Evolutionary conservation across 2,113 vertebrate genomes (phyloP), one percentile per base, ranked within the genome.

Genomic region (Hippocampus abdominalis): DNA sequence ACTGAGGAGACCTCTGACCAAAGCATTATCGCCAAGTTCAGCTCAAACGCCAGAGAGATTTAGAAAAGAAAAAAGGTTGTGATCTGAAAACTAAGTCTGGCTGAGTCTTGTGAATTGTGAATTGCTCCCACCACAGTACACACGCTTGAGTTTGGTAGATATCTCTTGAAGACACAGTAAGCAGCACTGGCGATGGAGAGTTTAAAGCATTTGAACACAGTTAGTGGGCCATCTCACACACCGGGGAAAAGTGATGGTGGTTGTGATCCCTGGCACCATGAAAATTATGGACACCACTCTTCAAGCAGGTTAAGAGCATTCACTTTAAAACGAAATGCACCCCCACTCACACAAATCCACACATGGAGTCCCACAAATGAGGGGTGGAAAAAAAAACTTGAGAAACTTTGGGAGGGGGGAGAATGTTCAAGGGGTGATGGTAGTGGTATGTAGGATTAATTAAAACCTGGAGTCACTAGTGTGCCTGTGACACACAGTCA

Each of bases 401-500:
- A 69, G 49, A 54, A 82, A 81, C 68, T 81, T 86, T 72, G 46
- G 68, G 72, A 78, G 77, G 78, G 75, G 81, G 84, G 36, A 20
- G 57, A 69, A 69, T 79, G 75, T 78, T 72, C 80, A 78, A 36
- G 40, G 71, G 60, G 64, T 65, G 77, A 49, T 49, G 46, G 46
- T 18, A 49, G 46, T 49, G 84, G 77, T 78, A 75, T 71, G 73
- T 74, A 78, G 80, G 85, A 89, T 89, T 88, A 90, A 91, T 88
- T 91, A 87, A 90, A 89, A 84, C 81, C 83, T 79, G 87, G 81
- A 85, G 87, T 86, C 83, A 82, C 81, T 84, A 75, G 84, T 78
- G 83, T 20, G 75, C 82, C 78, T 73, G 82, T 89, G 83, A 85
- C 82, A 88, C 66, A 67, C 81, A 81, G 85, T 72, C 81, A 68